Percentiles rank a stretch among this genome's conserved stretches.
Conservation (phyloP, 1,140 invertebrate species). For the Nebria ingens region DNA sequence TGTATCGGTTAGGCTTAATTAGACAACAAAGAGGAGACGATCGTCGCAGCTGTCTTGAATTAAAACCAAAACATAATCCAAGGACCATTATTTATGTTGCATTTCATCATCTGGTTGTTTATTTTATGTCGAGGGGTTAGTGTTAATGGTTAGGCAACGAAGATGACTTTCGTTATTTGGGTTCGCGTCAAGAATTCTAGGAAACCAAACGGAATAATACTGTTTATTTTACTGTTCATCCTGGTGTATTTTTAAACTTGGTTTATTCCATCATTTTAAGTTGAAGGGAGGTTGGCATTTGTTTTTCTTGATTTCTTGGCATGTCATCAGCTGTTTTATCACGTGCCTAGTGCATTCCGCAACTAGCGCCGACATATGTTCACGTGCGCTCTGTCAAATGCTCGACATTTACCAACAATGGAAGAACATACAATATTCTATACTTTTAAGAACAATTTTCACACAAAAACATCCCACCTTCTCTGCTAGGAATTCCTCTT, state of each 20-base stretch:
- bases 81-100: not conserved
- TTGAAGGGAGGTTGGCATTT: not conserved
- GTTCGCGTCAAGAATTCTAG: no score
- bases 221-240: no score
- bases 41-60: not conserved
- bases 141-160: not conserved
- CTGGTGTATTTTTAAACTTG: no score
- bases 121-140: no score
- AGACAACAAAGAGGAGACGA: slow-evolving; percentile 2
- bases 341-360: not conserved
- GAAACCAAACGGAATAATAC: no score
- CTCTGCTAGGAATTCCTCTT: no score
- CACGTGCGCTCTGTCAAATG: not conserved
- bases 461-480: no score
- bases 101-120: not conserved
- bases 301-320: not conserved
- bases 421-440: no score
- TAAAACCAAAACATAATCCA: not conserved
- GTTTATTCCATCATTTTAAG: not conserved
- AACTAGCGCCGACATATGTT: not conserved
- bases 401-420: no score
- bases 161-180: not conserved
- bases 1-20: slow-evolving; percentile 46
- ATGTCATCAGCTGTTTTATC: not conserved
- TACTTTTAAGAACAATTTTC: no score